phyloP scores from a whole-genome alignment of 2,888 invertebrate species.

The Hydraecia micacea region DNA sequence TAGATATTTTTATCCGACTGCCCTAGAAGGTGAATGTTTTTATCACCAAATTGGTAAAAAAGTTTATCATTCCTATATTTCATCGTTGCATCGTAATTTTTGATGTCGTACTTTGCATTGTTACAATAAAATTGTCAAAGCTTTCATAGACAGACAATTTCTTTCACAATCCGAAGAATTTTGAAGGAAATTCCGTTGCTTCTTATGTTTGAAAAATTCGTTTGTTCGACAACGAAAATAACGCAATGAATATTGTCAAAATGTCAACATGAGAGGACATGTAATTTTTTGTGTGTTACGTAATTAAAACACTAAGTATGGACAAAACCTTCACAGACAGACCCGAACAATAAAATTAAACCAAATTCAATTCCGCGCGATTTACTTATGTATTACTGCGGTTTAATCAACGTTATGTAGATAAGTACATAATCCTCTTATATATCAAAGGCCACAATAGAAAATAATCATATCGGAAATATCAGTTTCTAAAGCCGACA shows the following conservation, averaged over 20 bases:
- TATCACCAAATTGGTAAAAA: too few relatives aligned
- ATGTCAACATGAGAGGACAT: neutral
- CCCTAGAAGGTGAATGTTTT: too few relatives aligned
- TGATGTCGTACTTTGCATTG: too few relatives aligned
- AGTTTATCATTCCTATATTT: too few relatives aligned
- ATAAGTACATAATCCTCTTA: slow-evolving; percentile 32
- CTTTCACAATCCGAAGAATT: neutral
- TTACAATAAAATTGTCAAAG: too few relatives aligned
- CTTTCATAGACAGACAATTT: too few relatives aligned
- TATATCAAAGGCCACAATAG: slow-evolving; percentile 18
- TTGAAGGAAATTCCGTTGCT: neutral
- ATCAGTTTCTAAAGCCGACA: neutral
- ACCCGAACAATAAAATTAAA: neutral
- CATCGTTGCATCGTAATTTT: too few relatives aligned
- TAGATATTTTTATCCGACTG: too few relatives aligned
- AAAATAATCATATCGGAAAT: slow-evolving; percentile 22
- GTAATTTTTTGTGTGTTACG: too few relatives aligned
- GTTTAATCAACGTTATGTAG: neutral
- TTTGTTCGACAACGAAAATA: neutral
- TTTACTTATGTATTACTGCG: neutral
- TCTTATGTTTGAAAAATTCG: neutral
- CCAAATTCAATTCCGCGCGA: too few relatives aligned
- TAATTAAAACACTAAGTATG: neutral
- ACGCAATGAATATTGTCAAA: neutral
- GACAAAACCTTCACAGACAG: neutral